These are phyloP conservation scores for Platyscapa corneri DNA, from an alignment of 1,140 invertebrate genomes.

Conservation along the genomic window DNA sequence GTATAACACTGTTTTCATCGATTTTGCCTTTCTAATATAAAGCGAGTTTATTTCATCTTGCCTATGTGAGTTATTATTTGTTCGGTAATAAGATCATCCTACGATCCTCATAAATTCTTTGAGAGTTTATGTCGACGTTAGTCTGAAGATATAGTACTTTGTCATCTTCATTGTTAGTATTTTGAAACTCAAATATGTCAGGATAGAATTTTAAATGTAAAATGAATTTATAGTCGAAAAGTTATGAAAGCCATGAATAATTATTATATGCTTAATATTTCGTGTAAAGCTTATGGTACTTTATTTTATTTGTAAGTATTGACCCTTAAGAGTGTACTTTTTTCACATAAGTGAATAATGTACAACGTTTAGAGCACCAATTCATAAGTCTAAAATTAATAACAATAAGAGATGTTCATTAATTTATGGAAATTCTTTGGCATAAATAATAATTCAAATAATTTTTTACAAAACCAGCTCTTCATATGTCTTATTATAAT, in stretches of 20 bases:
- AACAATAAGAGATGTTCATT: too few species aligned
- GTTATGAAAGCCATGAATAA: neutral
- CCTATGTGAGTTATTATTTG: neutral
- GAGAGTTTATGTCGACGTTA: neutral
- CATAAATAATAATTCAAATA: too few species aligned
- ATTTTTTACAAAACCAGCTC: too few species aligned
- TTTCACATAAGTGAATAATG: too few species aligned
- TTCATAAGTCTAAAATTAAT: too few species aligned
- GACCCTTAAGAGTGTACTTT: too few species aligned
- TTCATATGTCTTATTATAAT: too few species aligned
- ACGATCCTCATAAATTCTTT: neutral
- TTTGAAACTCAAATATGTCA: neutral
- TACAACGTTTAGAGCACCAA: too few species aligned
- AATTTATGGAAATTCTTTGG: too few species aligned
- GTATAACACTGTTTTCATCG: too few species aligned
- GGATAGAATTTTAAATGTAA: neutral
- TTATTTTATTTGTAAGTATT: too few species aligned
- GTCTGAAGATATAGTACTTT: neutral
- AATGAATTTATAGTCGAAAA: neutral
- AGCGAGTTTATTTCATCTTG: neutral
- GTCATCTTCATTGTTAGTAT: neutral
- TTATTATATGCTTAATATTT: neutral
- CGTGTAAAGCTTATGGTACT: too few species aligned
- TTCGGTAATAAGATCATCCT: neutral
- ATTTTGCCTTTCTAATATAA: neutral